Evolutionary conservation across 2,113 vertebrate genomes (phyloP), one percentile per base, ranked within the genome.

Genomic region (Himantopus leucocephalus): DNA sequence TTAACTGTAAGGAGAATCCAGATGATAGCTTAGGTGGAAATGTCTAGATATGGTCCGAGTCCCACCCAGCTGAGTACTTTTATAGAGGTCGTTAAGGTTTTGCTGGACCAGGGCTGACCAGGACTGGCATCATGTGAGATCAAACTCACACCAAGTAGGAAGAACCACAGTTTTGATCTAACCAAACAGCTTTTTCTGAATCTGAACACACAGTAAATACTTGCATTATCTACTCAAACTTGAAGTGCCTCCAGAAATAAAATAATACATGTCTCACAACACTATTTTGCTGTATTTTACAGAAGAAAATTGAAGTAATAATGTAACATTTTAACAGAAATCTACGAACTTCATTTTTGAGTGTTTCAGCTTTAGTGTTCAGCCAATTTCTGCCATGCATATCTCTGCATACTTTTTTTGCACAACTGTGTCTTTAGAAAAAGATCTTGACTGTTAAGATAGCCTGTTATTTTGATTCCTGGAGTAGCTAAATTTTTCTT

Each of bases 41-140:
- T 21, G 30, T 8, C 76, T 13, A 30, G 8, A 1, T 4, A 1
- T 2, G 9, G 14, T 22, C n/a, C 2, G 53, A 53, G 41, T 17
- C 21, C 34, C 43, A 23, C 52, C 34, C 71, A 37, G 47, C 12
- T 55, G 56, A 39, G 10, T 9, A 12, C 34, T 19, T 45, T 5
- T 10, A 12, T 5, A 14, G n/a, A 60, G 12, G 19, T 35, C 21
- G 26, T 37, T 29, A 34, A 60, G 32, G 47, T 17, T 47, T 55
- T 89, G 53, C 41, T 13, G 48, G 47, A 34, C 32, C 23, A 10
- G 59, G 43, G 48, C 60, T 88, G 50, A 21, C 13, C 27, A 53
- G 47, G 30, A 18, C 34, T 13, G 43, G 22, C 56, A 47, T 27
- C 18, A 4, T 2, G 18, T 8, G 18, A 63, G 37, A 15, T 39